These are phyloP conservation scores for Masnerella sp. DNA, from an alignment of 2,888 invertebrate genomes.

Conservation along the genomic window DNA sequence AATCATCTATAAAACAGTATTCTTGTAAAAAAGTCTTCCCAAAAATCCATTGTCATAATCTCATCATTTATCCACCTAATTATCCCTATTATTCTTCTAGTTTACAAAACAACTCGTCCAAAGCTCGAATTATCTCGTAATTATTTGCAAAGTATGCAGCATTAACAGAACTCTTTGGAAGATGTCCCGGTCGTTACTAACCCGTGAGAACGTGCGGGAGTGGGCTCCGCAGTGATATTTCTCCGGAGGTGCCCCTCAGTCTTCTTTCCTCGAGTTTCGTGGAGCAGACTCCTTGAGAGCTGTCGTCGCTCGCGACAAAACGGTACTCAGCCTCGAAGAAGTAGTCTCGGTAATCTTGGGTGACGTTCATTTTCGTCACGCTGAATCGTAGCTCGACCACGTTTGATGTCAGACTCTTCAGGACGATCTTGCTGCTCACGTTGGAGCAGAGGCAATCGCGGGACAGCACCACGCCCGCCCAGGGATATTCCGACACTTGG, in stretches of 20 bases:
- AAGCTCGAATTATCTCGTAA: no score
- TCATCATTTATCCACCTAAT: no score
- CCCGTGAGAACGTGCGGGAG: constrained; percentile 73
- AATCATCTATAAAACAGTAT: no score
- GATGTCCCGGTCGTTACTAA: no score
- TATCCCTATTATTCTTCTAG: no score
- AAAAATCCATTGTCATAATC: no score
- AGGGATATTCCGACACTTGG: constrained; percentile 71
- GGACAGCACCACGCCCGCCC: constrained; percentile 81
- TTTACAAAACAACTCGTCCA: no score
- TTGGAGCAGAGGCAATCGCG: constrained; percentile 87
- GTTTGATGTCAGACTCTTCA: constrained; percentile 84
- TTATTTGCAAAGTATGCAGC: no score
- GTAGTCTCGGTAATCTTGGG: constrained; percentile 88
- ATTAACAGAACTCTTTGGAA: no score
- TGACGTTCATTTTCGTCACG: constrained; percentile 88
- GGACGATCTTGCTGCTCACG: constrained; percentile 82
- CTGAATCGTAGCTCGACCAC: constrained; percentile 86
- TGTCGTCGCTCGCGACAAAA: constrained; percentile 79
- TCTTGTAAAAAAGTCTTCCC: no score
- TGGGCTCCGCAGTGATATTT: constrained; percentile 84
- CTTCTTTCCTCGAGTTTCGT: constrained; percentile 83
- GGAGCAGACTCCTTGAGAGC: constrained; percentile 80
- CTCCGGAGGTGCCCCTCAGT: constrained; percentile 85
- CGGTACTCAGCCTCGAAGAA: constrained; percentile 87